phyloP scores from a whole-genome alignment of 2,113 vertebrate species.

The Lonchura striata region DNA sequence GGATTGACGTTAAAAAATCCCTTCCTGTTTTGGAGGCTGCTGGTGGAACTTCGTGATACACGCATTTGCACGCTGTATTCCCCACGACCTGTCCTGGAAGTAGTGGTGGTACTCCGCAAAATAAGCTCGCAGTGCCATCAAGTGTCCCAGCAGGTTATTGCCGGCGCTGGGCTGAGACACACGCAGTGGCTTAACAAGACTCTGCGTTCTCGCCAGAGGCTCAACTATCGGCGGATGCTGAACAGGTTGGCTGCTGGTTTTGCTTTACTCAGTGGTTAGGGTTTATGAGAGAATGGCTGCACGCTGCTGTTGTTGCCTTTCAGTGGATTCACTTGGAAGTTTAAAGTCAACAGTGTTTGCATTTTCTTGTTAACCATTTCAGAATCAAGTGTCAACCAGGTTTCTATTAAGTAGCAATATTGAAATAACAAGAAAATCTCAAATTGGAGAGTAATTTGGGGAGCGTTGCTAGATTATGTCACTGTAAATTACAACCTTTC shows the following conservation, averaged over 20 bases:
- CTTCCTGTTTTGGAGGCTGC: slow-evolving; percentile 37
- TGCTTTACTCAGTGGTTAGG: not conserved
- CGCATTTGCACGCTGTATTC: slow-evolving; percentile 64
- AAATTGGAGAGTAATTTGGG: not conserved
- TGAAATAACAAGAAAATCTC: not conserved
- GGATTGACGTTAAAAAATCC: not conserved
- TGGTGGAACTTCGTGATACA: slow-evolving; percentile 29
- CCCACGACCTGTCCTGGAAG: slow-evolving; percentile 62
- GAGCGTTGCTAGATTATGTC: not conserved
- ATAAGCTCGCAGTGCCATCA: slow-evolving; percentile 56
- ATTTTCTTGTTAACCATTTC: not conserved
- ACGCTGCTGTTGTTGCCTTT: not conserved
- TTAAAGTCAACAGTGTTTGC: not conserved
- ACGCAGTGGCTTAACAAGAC: slow-evolving; percentile 64
- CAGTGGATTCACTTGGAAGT: not conserved
- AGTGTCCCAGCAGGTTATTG: slow-evolving; percentile 63
- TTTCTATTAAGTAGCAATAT: not conserved
- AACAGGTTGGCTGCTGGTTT: slow-evolving; percentile 52
- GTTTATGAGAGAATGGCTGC: not conserved
- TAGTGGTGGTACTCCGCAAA: slow-evolving; percentile 61
- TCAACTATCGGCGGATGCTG: slow-evolving; percentile 72
- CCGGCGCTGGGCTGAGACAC: slow-evolving; percentile 18
- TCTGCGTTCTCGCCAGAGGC: slow-evolving; percentile 76
- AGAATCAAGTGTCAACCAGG: not conserved
- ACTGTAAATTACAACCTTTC: not conserved